Evolutionary conservation across 1,140 invertebrate species (phyloP).

Genomic region (Neodiprion pinetum): DNA sequence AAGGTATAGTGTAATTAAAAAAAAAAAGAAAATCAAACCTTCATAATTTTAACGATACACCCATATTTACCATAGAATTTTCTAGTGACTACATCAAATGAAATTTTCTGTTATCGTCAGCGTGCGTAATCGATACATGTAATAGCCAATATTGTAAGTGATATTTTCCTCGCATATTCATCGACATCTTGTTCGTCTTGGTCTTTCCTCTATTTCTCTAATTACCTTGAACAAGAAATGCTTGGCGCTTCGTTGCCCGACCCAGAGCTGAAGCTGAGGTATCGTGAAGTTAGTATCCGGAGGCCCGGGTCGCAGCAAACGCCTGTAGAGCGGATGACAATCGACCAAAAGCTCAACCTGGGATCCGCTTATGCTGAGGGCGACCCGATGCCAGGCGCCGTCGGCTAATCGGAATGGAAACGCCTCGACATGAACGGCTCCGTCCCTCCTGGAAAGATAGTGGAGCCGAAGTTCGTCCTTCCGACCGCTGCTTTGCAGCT

Average conservation of each 20-base stretch:
- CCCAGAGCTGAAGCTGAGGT: conserved; percentile 78
- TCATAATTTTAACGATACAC: no score
- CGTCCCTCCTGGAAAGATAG: conserved; percentile 71
- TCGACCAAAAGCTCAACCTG: conserved; percentile 85
- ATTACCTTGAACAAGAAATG: conserved; percentile 88
- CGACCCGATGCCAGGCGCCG: conserved; percentile 85
- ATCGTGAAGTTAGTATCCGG: conserved; percentile 78
- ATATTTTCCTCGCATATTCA: no score
- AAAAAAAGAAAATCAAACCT: no score
- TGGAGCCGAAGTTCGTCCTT: conserved; percentile 84
- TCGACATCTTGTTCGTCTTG: no score
- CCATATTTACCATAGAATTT: no score
- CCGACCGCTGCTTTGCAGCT: conserved; percentile 88
- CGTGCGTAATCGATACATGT: no score
- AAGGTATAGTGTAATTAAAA: no score
- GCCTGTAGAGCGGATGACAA: conserved; percentile 84
- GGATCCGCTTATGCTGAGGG: conserved; percentile 80
- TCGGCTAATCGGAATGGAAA: conserved; percentile 88
- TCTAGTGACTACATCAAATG: no score
- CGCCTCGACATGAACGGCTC: conserved; percentile 77
- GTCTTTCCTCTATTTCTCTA: not conserved
- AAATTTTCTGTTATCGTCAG: no score
- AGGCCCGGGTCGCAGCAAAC: conserved; percentile 67
- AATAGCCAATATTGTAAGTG: no score
- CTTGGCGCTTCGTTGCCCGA: conserved; percentile 85